Conservation (phyloP, 2,113 vertebrate species). For the Eclectus roratus region DNA sequence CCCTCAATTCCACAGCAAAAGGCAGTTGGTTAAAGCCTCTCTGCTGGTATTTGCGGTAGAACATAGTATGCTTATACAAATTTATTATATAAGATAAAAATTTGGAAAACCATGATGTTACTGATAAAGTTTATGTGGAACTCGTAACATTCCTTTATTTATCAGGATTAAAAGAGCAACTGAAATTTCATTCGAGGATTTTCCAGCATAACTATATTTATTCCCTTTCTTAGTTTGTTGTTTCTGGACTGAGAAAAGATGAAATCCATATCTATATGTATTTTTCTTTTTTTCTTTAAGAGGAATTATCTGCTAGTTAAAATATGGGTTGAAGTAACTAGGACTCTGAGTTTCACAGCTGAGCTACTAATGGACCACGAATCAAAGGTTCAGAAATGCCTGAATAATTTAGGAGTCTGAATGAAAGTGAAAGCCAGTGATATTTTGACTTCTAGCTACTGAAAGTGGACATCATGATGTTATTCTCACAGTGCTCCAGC, state of each 20-base stretch:
- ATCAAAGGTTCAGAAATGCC: not conserved
- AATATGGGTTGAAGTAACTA: not conserved
- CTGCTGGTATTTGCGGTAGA: not conserved
- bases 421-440: not conserved
- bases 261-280: not conserved
- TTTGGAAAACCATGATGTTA: not conserved
- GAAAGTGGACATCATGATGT: not conserved
- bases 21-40: not conserved
- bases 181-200: not conserved
- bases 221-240: not conserved
- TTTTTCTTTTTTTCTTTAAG: not conserved
- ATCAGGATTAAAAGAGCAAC: not conserved
- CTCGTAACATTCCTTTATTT: not conserved
- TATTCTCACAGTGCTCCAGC: not conserved
- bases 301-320: not conserved
- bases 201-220: not conserved
- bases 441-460: not conserved
- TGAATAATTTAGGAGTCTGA: not conserved
- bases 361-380: not conserved
- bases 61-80: not conserved
- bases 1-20: constrained; percentile 30
- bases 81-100: not conserved
- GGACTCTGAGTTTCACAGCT: not conserved
- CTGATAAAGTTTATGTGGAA: constrained; percentile 2
- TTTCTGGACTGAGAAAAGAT: not conserved